phyloP scores from a whole-genome alignment of 1,140 invertebrate genomes.

The Brachionus rubens region DNA sequence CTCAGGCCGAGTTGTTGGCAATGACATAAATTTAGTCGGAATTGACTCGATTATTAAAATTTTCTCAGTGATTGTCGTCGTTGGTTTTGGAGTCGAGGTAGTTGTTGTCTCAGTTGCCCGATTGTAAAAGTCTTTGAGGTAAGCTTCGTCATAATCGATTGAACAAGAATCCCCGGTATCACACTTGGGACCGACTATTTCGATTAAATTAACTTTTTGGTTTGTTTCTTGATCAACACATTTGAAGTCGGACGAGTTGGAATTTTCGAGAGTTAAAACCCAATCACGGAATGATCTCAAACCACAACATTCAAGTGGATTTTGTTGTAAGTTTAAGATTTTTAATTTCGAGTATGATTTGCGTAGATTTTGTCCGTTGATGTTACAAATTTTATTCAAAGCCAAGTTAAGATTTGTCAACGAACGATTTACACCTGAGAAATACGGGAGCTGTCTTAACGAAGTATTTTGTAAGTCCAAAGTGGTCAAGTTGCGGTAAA shows the following conservation, averaged over 20 bases:
- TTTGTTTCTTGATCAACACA: neutral
- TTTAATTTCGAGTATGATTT: constrained; percentile 2
- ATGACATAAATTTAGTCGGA: neutral
- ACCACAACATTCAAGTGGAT: constrained; percentile 19
- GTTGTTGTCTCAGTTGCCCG: neutral
- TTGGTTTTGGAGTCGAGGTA: neutral
- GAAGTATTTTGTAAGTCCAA: constrained; percentile 12
- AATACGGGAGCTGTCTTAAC: constrained; percentile 16
- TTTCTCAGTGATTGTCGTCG: neutral
- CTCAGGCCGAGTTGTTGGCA: neutral
- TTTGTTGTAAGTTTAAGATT: neutral
- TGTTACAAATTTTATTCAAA: neutral
- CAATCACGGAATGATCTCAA: neutral
- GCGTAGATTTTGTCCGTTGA: neutral
- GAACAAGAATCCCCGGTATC: neutral
- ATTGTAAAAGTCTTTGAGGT: neutral
- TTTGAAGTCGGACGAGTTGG: constrained; percentile 6
- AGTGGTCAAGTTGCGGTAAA: neutral
- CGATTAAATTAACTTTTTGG: neutral
- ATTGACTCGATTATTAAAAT: neutral
- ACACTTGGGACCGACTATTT: neutral
- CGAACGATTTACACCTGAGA: neutral
- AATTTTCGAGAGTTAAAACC: neutral
- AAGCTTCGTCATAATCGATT: neutral
- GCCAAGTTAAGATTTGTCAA: neutral